phyloP scores from a whole-genome alignment of 2,113 vertebrate genomes.

The Cervus canadensis region DNA sequence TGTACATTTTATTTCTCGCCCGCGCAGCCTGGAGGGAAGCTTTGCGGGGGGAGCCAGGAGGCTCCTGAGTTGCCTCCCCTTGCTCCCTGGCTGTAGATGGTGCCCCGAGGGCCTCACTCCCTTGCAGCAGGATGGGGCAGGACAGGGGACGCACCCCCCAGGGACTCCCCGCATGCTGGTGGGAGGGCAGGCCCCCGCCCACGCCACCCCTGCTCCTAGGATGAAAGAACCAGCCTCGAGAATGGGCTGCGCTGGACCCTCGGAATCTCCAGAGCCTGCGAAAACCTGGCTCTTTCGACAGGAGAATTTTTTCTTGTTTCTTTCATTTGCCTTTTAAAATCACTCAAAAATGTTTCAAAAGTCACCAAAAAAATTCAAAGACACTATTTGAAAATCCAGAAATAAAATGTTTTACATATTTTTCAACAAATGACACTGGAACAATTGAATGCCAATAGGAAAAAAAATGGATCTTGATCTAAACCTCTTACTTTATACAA shows the following conservation, averaged over 20 bases:
- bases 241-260: not conserved
- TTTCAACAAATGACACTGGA: not conserved
- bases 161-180: accelerated
- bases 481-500: too few relatives aligned
- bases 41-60: not conserved
- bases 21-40: not conserved
- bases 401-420: not conserved
- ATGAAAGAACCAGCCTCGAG: accelerated
- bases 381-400: not conserved
- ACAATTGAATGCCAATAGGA: not conserved
- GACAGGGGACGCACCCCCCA: accelerated
- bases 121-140: not conserved
- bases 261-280: not conserved
- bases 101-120: accelerated
- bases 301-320: not conserved
- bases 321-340: not conserved
- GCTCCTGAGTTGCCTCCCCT: accelerated
- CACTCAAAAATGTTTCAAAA: not conserved
- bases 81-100: not conserved
- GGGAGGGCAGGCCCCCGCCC: not conserved
- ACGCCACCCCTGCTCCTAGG: accelerated
- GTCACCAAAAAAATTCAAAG: not conserved
- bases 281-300: not conserved
- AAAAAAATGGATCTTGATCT: not conserved
- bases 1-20: accelerated